A percentile compares a stretch with the other conserved stretches of the same genome.
Evolutionary conservation across 2,888 invertebrate species (phyloP).

Genomic region (Xylota segnis): DNA sequence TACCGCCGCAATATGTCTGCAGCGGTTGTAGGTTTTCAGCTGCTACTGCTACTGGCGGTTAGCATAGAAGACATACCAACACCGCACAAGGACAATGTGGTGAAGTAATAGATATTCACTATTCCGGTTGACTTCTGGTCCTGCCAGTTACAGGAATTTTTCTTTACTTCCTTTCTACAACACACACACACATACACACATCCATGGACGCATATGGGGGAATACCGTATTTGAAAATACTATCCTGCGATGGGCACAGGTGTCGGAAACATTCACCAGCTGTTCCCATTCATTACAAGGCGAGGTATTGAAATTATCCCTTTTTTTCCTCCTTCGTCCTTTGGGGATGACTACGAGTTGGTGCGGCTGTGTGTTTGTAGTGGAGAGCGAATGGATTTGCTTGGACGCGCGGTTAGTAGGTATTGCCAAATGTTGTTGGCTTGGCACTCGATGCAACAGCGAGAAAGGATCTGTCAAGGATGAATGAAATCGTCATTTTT

Average conservation of each 20-base stretch:
- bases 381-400: neutral
- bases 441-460: constrained; percentile 31
- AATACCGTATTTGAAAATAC: constrained; percentile 33
- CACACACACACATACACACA: constrained; percentile 12
- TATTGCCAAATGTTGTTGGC: constrained; percentile 33
- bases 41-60: constrained; percentile 60
- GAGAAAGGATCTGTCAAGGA: constrained; percentile 37
- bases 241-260: constrained; percentile 68
- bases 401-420: constrained; percentile 15
- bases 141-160: constrained; percentile 59
- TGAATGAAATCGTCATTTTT: constrained; percentile 41
- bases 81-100: constrained; percentile 75
- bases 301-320: constrained; percentile 62
- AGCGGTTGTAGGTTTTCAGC: constrained; percentile 68
- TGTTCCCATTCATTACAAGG: constrained; percentile 66
- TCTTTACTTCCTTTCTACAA: constrained; percentile 28
- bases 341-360: constrained; percentile 22
- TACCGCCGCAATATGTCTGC: constrained; percentile 56
- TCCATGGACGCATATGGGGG: neutral
- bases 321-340: constrained; percentile 51
- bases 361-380: neutral
- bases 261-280: constrained; percentile 70
- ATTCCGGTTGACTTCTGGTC: constrained; percentile 65
- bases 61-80: constrained; percentile 68
- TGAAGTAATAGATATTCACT: constrained; percentile 74